Conservation (phyloP, 2,113 vertebrate genomes). For the Microtus oregoni region DNA sequence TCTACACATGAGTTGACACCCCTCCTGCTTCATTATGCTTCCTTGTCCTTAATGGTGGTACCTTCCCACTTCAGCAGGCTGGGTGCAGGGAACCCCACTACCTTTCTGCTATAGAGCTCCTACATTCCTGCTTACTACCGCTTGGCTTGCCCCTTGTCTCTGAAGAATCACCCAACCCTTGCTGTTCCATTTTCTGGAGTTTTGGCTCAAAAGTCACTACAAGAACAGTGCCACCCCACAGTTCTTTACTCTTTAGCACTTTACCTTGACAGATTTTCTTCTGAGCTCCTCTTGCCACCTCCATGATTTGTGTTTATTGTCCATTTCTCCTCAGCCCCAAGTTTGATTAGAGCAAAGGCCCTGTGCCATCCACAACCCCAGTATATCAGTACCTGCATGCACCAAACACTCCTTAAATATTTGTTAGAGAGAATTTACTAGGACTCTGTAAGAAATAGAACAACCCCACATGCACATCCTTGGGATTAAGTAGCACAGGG, state of each 20-base stretch:
- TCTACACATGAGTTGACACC: fast-evolving
- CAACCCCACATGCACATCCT: neutral
- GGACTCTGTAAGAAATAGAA: neutral
- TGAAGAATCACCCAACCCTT: neutral
- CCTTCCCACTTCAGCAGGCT: neutral
- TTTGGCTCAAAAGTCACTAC: neutral
- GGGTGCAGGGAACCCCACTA: neutral
- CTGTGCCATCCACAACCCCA: neutral
- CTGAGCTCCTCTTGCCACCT: neutral
- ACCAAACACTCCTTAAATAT: neutral
- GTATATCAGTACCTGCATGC: no score
- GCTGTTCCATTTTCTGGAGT: neutral
- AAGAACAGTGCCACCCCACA: neutral
- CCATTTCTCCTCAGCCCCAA: neutral
- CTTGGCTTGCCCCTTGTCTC: neutral
- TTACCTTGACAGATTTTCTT: neutral
- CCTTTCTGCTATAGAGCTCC: neutral
- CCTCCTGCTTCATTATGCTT: neutral
- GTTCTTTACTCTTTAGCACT: neutral
- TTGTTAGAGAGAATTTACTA: neutral
- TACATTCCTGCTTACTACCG: neutral
- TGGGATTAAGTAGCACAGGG: neutral
- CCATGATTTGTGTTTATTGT: neutral
- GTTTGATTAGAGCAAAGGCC: neutral
- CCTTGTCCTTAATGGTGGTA: neutral